These are phyloP conservation scores for Tenebrio molitor DNA, from an alignment of 1,140 invertebrate species.

Conservation along the genomic window DNA sequence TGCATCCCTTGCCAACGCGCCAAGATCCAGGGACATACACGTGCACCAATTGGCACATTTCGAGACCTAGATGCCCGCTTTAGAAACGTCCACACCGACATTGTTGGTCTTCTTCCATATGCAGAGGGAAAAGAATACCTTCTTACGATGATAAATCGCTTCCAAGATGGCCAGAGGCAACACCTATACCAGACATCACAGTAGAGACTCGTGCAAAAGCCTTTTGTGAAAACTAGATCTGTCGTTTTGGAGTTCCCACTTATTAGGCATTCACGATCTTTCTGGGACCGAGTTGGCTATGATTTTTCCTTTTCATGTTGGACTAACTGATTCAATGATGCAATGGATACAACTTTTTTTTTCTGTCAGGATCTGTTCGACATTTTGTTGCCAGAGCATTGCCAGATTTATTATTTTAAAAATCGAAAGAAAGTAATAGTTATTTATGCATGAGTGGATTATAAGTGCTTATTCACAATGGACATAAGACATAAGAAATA, in stretches of 20 bases:
- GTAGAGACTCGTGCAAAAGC: constrained; percentile 34
- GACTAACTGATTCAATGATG: no score
- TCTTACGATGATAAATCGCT: constrained; percentile 48
- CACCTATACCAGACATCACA: constrained; percentile 58
- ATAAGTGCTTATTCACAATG: no score
- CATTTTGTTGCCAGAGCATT: no score
- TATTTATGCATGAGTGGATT: no score
- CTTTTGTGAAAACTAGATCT: constrained; percentile 56
- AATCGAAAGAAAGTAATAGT: no score
- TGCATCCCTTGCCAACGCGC: constrained; percentile 42
- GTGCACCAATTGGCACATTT: constrained; percentile 1
- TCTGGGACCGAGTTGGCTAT: no score
- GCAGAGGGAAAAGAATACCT: background rate
- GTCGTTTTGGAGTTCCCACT: constrained; percentile 13
- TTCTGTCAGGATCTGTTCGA: no score
- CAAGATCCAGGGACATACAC: background rate
- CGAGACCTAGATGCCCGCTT: background rate
- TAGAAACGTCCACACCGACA: background rate
- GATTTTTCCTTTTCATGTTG: no score
- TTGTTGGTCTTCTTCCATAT: background rate
- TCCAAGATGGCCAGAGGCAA: constrained; percentile 67
- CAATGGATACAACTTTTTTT: no score
- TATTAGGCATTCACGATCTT: no score
- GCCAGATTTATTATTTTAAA: no score
- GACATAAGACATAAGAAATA: no score